Base-by-base conservation (phyloP, 2,797 vertebrate genomes). In the Tragelaphus eurycerus region DNA sequence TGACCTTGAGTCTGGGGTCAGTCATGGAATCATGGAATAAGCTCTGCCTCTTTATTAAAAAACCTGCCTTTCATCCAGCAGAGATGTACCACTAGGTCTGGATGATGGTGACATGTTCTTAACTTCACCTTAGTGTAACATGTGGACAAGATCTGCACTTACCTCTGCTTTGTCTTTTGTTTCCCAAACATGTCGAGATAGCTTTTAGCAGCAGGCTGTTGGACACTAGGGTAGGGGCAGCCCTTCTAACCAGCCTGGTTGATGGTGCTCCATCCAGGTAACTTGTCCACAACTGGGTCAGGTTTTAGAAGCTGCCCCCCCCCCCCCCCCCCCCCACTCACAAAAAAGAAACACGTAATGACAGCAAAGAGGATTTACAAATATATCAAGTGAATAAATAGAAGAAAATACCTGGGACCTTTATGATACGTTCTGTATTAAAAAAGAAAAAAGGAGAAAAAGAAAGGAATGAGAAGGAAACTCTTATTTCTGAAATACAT, bases 331-430 rank as follows among this genome's bases (percentile, higher is more conserved):
- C 27, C 92, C 27, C 1, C 43, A 43, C 38, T 43, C 38, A 0
- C 88, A 46, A 95, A 90, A 79, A 79, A n/a, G 9, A 50, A 31
- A 19, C 31, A 62, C 46, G 25, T 85, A 76, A 82, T 34, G 27
- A 87, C 46, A 97, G 52, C 15, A 81, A 95, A 87, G 21, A 81
- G 86, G 21, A 84, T 86, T 48, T 90, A 74, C 19, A 90, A 43
- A 86, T 84, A 93, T 76, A 71, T 86, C 82, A 90, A 76, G 23
- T 90, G 25, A 96, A 43, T 64, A 90, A 94, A 89, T 17, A 93
- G 85, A 74, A 84, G 46, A 90, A 92, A 95, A 86, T 64, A 57
- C 38, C 23, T 83, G 46, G 54, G 38, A 57, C 48, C 14, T 81
- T 83, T 94, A 78, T 25, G 14, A 52, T 89, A 64, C 4, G 10